These are phyloP conservation scores for Acromyrmex heyeri DNA, from an alignment of 1,140 invertebrate genomes.

Conservation along the genomic window DNA sequence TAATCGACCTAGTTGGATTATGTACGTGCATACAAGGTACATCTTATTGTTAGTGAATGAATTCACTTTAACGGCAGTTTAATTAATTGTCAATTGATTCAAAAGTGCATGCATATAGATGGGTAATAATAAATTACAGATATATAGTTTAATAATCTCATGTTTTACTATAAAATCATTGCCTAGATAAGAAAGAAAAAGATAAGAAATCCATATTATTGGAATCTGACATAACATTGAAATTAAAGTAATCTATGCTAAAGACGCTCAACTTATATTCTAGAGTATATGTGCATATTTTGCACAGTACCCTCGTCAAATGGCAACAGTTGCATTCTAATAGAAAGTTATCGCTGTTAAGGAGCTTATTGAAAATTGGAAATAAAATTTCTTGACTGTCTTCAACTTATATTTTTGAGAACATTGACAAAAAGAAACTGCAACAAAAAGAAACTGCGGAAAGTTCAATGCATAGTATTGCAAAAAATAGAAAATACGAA, in stretches of 20 bases:
- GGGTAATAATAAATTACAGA: neutral
- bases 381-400: neutral
- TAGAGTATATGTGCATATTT: neutral
- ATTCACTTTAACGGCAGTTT: neutral
- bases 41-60: neutral
- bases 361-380: neutral
- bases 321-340: neutral
- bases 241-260: neutral
- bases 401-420: neutral
- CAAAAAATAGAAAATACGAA: neutral
- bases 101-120: neutral
- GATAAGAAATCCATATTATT: neutral
- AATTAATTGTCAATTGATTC: conserved; percentile 12
- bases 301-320: neutral
- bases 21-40: neutral
- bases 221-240: neutral
- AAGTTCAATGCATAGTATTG: neutral
- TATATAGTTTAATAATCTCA: neutral
- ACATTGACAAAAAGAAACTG: neutral
- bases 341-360: neutral
- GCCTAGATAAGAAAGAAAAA: too few species aligned
- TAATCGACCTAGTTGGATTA: conserved; percentile 40
- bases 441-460: too few species aligned
- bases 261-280: neutral
- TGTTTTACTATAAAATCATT: neutral